phyloP scores from a whole-genome alignment of 2,113 vertebrate species.

The Hyaena hyaena region DNA sequence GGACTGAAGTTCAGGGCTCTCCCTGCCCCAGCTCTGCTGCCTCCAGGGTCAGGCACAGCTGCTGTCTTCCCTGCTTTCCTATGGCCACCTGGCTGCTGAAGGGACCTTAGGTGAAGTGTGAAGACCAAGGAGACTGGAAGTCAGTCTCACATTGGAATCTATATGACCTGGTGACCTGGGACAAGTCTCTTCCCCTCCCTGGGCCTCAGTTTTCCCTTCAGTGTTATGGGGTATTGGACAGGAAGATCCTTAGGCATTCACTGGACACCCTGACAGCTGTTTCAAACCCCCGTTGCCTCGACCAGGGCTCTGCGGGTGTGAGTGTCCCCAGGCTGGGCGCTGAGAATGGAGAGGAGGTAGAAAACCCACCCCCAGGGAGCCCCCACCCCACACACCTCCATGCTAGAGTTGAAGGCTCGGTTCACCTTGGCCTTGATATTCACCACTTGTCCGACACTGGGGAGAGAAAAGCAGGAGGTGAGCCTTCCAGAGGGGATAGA shows the following conservation, averaged over 20 bases:
- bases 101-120: background rate
- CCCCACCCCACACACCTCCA: constrained; percentile 93
- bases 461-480: constrained; percentile 71
- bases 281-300: background rate
- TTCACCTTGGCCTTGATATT: constrained; percentile 99
- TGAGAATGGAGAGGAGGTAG: background rate
- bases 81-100: background rate
- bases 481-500: background rate
- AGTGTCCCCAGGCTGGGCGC: background rate
- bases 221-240: background rate
- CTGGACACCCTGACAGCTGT: too few species aligned
- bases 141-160: background rate
- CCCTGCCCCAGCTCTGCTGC: background rate
- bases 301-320: background rate
- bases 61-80: background rate
- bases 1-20: accelerated
- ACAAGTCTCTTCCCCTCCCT: background rate
- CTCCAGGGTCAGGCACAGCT: background rate
- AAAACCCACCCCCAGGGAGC: background rate
- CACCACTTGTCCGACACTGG: constrained; percentile 96
- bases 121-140: background rate
- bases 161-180: background rate
- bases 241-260: background rate
- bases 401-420: constrained; percentile 97
- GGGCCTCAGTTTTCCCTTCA: background rate